Base-by-base conservation (phyloP, 2,797 vertebrate genomes). In the Sebastes flavidus region DNA sequence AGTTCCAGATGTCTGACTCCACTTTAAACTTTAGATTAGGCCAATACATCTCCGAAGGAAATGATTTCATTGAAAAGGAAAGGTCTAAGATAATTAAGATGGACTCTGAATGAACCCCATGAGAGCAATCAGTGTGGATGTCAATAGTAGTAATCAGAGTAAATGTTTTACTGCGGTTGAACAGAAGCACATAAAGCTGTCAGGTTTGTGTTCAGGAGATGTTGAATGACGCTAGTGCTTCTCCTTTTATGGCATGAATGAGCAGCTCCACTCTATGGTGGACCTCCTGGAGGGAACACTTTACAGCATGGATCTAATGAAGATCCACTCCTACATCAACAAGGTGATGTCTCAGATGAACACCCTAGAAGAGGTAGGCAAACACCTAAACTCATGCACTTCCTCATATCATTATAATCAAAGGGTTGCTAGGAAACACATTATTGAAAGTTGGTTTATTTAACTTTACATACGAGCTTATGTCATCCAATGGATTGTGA, bases 231-330 rank as follows among this genome's bases (percentile, higher is more conserved):
- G 9, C 20, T 6, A 7, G 4, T 77, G 68, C 22, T 59, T 81
- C 66, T 88, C 8, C 22, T 87, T 91, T 86, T 81, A 80, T 90
- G 79, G 79, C 56, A 30, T 74, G 79, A 61, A 76, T 65, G 20
- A 62, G 4, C 94, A 99, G 98, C 96, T 99, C 80, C 98, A 99
- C 81, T 97, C 98, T 6, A 97, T 99, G 97, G 97, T 98, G 88
- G 98, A 99, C 80, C 96, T 99, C 49, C 95, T 99, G 2, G 97
- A 99, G 91, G 98, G 98, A 55, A 97, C 98, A 0, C 94, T 99
- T 27, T 99, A 97, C 94, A 99, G 97, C 92, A 96, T 99, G 97
- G 98, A 99, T 86, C 94, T 99, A 75, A 93, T 99, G 96, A 99
- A 98, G 91, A 97, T 99, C 38, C 98, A 99, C 72, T 97, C 98